Evolutionary conservation across 2,888 invertebrate genomes (phyloP), one percentile per base, ranked within the genome.

Genomic region (Mycalesis mineus): DNA sequence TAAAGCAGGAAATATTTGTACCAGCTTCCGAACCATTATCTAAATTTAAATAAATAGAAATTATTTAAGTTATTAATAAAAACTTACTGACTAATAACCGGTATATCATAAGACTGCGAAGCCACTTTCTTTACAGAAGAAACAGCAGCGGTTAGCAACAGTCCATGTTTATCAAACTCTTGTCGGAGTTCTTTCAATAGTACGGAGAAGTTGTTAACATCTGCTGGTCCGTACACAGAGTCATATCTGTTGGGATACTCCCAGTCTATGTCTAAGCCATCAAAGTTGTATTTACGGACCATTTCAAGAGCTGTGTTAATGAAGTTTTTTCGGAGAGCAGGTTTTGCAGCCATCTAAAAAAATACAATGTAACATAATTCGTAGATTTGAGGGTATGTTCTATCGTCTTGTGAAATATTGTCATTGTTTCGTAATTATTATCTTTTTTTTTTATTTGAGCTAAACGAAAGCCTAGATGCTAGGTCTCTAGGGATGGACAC

Each of bases 251-350:
- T 91, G 0, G 94, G 94, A 65, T 93, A 94, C 68, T 94, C 93
- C 94, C 95, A 95, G 72, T 95, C 94, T 0, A 95, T 48, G 68
- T 95, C 94, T 0, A 95, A 80, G 1, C 95, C 95, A 68, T 95
- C 93, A 62, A 95, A 95, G 0, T 86, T 86, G 67, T 93, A 82
- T 2, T 82, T 80, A 39, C 79, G 69, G 0, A 94, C 66, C 70
- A 93, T 91, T 0, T 77, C 68, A 0, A 92, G 69, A 0, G 91
- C 91, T 54, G 91, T 92, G 2, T 84, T 68, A 15, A 93, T 90
- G 67, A 95, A 94, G 44, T 71, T 79, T 0, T 78, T 72, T n/a
- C 93, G 87, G 1, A 80, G 64, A 0, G 58, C 55, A 1, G 90
- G 68, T 45, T 77, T 78, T 8, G 81, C 80, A 28, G 90, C 82